Evolutionary conservation across 2,113 vertebrate species (phyloP).

Genomic region (Ciconia maguari): DNA sequence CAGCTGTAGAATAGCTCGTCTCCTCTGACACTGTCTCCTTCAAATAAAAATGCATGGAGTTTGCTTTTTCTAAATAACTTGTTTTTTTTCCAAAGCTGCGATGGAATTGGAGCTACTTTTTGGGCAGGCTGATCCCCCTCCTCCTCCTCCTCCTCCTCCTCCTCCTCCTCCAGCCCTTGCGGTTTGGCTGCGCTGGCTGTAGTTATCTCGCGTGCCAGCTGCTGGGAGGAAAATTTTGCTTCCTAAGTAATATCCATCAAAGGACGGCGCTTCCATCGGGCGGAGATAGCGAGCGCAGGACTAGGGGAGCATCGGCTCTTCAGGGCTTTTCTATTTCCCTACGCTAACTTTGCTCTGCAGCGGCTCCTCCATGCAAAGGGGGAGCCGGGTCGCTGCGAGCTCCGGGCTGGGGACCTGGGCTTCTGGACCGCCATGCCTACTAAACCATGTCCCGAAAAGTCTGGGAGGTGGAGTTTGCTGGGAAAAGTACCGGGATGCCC

Average conservation of each 20-base stretch:
- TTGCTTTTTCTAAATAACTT: conserved; percentile 42
- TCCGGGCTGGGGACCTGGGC: rapidly evolving
- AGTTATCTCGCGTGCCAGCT: conserved; percentile 31
- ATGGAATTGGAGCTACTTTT: not conserved
- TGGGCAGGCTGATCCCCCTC: not conserved
- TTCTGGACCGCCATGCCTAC: no score
- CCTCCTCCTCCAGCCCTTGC: not conserved
- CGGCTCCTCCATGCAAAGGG: not conserved
- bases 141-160: not conserved
- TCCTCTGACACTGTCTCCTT: conserved; percentile 7
- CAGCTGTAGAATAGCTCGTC: conserved; percentile 3
- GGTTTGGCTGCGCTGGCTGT: not conserved
- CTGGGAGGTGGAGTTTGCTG: not conserved
- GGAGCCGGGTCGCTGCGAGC: not conserved
- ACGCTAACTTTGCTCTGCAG: not conserved
- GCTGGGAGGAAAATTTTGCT: conserved; percentile 10
- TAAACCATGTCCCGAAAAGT: no score
- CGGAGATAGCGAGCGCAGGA: not conserved
- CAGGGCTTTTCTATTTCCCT: not conserved
- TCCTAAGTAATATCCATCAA: conserved; percentile 21
- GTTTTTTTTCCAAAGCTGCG: not conserved
- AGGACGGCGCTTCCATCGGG: not conserved
- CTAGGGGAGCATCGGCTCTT: not conserved
- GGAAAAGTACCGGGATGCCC: not conserved
- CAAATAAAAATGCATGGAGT: conserved; percentile 42